Conservation (phyloP, 2,888 invertebrate species). For the Diaperis boleti region DNA sequence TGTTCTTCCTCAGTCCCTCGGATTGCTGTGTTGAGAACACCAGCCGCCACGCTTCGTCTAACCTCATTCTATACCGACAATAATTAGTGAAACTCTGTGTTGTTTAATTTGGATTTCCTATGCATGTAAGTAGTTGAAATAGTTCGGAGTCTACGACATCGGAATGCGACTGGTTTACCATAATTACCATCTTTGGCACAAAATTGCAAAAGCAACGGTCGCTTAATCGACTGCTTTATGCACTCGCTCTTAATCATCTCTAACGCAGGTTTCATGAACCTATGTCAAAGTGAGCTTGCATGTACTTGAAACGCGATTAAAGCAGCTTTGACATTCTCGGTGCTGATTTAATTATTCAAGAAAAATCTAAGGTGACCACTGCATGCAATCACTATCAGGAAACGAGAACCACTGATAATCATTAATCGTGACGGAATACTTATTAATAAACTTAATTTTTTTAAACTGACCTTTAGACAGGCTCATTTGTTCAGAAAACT, state of each 20-base stretch:
- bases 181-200: constrained; percentile 40
- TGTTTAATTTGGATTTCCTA: constrained; percentile 45
- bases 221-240: constrained; percentile 27
- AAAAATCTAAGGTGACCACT: neutral
- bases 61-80: constrained; percentile 32
- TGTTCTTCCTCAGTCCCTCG: no score
- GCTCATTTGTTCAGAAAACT: no score
- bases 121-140: constrained; percentile 41
- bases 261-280: constrained; percentile 12
- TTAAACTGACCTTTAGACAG: no score
- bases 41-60: constrained; percentile 23
- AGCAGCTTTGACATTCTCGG: constrained; percentile 1
- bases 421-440: no score
- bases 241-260: constrained; percentile 27
- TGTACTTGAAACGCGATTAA: neutral
- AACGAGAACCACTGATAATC: no score
- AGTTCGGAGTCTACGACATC: constrained; percentile 33
- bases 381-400: no score
- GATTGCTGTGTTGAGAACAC: no score
- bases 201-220: constrained; percentile 32
- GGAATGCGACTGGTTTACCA: constrained; percentile 39
- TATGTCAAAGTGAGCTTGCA: constrained; percentile 11
- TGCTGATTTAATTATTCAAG: neutral
- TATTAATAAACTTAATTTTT: no score
- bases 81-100: constrained; percentile 44